Percentiles rank a stretch among this genome's conserved stretches.
Conservation (phyloP, 2,797 vertebrate species). For the Platalea minor region DNA sequence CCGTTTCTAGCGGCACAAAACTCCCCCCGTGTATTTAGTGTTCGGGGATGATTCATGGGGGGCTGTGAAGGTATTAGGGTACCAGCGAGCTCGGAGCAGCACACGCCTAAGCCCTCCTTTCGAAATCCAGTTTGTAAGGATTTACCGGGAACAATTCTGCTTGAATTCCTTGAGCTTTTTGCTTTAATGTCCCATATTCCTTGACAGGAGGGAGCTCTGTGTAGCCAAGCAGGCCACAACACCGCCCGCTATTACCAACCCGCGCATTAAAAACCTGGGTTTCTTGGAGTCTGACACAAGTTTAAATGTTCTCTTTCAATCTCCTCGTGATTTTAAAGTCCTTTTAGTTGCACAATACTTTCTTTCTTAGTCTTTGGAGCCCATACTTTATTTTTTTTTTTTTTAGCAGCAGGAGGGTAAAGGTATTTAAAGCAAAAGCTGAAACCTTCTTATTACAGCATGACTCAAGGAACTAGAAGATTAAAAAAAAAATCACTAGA, state of each 20-base stretch:
- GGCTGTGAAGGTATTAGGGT: background rate
- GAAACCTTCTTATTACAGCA: background rate
- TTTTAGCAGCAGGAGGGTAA: background rate
- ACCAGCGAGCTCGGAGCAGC: background rate
- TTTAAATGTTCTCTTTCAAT: background rate
- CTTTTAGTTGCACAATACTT: background rate
- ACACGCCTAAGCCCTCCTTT: background rate
- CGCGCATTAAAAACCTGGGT: background rate
- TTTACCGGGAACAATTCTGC: background rate
- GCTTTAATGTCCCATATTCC: background rate
- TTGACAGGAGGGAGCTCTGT: background rate
- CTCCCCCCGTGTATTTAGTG: background rate
- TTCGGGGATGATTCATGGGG: accelerated
- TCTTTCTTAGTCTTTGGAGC: background rate
- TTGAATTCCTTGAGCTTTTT: background rate
- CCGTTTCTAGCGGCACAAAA: background rate
- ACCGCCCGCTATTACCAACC: background rate
- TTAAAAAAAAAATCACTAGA: background rate
- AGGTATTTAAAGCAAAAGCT: background rate
- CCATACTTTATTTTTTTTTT: background rate
- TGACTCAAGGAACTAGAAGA: background rate
- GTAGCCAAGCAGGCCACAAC: background rate
- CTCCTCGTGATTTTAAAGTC: background rate
- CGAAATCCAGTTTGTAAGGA: background rate
- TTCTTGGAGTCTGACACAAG: background rate